Evolutionary conservation across 2,888 invertebrate species (phyloP), one percentile per base, ranked within the genome.

Genomic region (Exocentrus adspersus): DNA sequence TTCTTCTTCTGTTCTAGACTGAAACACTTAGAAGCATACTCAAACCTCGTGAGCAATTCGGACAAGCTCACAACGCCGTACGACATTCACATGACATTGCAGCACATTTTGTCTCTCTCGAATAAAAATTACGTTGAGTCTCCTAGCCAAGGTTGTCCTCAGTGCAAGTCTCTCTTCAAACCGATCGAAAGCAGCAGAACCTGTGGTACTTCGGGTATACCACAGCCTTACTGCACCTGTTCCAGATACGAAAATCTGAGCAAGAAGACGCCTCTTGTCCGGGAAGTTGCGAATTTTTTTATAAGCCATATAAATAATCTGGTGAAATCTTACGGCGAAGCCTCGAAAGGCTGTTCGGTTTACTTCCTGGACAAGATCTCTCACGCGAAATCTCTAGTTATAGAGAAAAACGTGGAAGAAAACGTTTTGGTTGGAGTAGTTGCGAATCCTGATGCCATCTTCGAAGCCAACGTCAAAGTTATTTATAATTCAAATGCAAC

Each of bases 201-300:
- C 0, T 94, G 93, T 74, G 83, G 83, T 42, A 89, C 92, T 60
- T 89, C 87, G 1, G 86, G 86, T 0, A 88, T 94, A 54, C 85
- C 86, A 6, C 85, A 88, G 51, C 91, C 91, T 76, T 92, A 91
- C 91, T 93, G 92, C 77, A 88, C 90, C 58, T 93, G 92, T 74
- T 87, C 88, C 63, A 86, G 87, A 16, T 86, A 46, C 85, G 82
- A 85, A 71, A 78, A 85, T 14, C 77, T 86, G 51, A 81, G 84
- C 64, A 73, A 75, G 5, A 79, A 83, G 48, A 86, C 87, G 52
- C 75, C 81, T 42, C 83, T 86, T 20, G 88, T 87, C 5, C 75
- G 81, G 16, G 84, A 84, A 70, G 87, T 87, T 19, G 86, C 87
- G 0, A 75, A 83, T 17, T 82, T 83, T 45, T 85, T 86, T 12